Percentiles rank a stretch among this genome's conserved stretches.
Evolutionary conservation across 2,888 invertebrate species (phyloP).

Genomic region (Rhingia rostrata): DNA sequence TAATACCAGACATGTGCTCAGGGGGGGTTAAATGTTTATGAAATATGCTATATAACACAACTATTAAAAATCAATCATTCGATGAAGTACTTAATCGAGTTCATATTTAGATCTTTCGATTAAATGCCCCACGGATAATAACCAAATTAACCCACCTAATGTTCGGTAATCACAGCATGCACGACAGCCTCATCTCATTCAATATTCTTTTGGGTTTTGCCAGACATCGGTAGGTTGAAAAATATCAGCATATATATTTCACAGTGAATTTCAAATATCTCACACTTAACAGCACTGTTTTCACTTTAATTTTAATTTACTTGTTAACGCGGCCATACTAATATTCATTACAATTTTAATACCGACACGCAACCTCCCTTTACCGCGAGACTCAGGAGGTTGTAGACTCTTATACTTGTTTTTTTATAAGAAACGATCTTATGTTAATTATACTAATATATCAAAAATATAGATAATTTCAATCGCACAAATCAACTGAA

Average conservation of each 20-base stretch:
- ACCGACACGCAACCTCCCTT: slow-evolving; percentile 24
- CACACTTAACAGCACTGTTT: neutral
- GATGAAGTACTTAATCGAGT: slow-evolving; percentile 28
- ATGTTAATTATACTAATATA: slow-evolving; percentile 12
- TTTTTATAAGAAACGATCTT: too few relatives aligned
- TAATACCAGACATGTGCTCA: slow-evolving; percentile 1
- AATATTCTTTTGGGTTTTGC: neutral
- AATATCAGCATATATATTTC: neutral
- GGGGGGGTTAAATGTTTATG: slow-evolving; percentile 10
- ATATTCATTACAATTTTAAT: neutral
- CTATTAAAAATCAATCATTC: too few relatives aligned
- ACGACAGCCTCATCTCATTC: neutral
- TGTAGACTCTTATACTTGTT: neutral
- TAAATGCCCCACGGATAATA: slow-evolving; percentile 18
- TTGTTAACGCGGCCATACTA: slow-evolving; percentile 3
- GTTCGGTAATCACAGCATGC: neutral
- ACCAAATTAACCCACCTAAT: slow-evolving; percentile 42
- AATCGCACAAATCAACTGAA: slow-evolving; percentile 54
- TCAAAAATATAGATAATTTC: slow-evolving; percentile 16
- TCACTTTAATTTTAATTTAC: neutral
- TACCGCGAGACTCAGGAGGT: slow-evolving; percentile 42
- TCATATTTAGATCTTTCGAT: slow-evolving; percentile 11
- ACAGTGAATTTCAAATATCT: slow-evolving; percentile 8
- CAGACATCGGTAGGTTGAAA: neutral
- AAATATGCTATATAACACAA: neutral